Base-by-base conservation (phyloP, 2,113 vertebrate genomes). In the Toxotes chatareus region DNA sequence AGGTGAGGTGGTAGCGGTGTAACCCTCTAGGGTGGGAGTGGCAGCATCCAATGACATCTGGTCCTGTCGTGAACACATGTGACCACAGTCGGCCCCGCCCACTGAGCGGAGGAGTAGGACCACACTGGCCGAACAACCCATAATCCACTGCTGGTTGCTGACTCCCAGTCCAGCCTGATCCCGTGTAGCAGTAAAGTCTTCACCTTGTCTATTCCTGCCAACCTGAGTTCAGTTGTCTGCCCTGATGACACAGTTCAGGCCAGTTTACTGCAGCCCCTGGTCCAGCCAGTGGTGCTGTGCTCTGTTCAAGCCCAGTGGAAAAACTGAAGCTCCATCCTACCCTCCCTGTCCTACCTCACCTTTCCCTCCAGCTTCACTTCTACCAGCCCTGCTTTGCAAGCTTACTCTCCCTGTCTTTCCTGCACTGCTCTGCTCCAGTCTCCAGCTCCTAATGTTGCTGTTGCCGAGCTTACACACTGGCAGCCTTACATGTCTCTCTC, bases 91-190 rank as follows among this genome's bases (percentile, higher is more conserved):
- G 85, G 96, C 96, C 92, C 97, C 97, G 90, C 98, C 96, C 95
- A 98, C 96, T 70, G 97, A 96, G 76, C 96, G 97, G 76, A 99
- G 96, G 61, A 98, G 96, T 86, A 99, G 95, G 93, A 98, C 96
- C 94, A 97, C 96, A 88, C 98, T 99, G 95, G 96, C 96, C 69
- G 97, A 95, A 94, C 98, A 99, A 88, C 98, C 98, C 98, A 99
- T 99, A 96, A 96, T 97, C 95, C 96, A 92, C 95, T 40, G 44
- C 77, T 32, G 61, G 44, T 75, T 32, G 61, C 17, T 31, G 59
- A 64, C 57, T 34, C 61, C 70, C 32, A 7, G 62, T 81, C 47
- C 73, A 36, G 69, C 73, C 69, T 12, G 56, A 46, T 71, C 49
- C n/a, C 16, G 78, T 84, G 78, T 70, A 53, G 80, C 57, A 86